Evolutionary conservation across 2,797 vertebrate genomes (phyloP).

Genomic region (Crocodylus rhombifer): DNA sequence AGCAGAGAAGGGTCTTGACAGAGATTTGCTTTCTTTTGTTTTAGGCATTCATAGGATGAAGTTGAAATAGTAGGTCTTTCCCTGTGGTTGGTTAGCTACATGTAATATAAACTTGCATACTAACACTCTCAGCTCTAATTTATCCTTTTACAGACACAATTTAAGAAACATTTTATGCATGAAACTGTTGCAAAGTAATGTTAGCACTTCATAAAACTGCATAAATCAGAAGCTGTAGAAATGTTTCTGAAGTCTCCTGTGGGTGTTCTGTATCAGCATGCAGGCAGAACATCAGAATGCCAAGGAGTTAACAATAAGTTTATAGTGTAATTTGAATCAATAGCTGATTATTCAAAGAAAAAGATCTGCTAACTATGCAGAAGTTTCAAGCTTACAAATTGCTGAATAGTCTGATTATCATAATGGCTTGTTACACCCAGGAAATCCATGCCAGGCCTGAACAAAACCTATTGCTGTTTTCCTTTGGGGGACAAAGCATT

Average conservation of each 20-base stretch:
- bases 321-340: slow-evolving; percentile 61
- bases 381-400: slow-evolving; percentile 59
- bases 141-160: no score
- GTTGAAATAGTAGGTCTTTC: neutral
- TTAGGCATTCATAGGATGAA: neutral
- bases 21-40: neutral
- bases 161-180: no score
- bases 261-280: neutral
- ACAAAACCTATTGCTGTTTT: slow-evolving; percentile 74
- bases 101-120: neutral
- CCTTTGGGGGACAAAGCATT: slow-evolving; percentile 14
- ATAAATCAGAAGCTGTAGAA: neutral
- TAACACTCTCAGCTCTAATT: neutral
- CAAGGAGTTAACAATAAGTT: slow-evolving; percentile 36
- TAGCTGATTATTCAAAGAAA: slow-evolving; percentile 55
- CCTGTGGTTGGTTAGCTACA: neutral
- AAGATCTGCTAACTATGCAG: slow-evolving; percentile 70
- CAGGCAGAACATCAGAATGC: neutral
- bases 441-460: slow-evolving; percentile 57
- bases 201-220: neutral
- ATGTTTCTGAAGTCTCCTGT: neutral
- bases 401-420: slow-evolving; percentile 77
- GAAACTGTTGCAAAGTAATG: neutral
- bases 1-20: neutral
- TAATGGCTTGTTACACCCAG: slow-evolving; percentile 30